phyloP scores from a whole-genome alignment of 2,113 vertebrate species.

The Fregata magnificens region DNA sequence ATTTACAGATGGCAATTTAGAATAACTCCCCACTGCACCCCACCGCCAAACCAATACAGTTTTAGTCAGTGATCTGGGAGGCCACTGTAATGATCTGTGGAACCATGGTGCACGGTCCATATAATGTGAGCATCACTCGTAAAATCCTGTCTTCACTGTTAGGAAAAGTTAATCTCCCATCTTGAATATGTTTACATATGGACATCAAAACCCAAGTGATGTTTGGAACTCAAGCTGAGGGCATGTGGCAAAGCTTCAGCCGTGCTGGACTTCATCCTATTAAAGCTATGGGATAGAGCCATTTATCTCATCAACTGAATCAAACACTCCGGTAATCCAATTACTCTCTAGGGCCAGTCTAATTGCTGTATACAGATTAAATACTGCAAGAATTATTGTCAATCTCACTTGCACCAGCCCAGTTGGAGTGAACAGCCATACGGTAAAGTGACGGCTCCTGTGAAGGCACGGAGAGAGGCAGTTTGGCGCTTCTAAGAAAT shows the following conservation, averaged over 20 bases:
- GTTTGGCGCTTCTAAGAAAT: neutral
- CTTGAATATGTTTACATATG: neutral
- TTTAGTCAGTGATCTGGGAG: neutral
- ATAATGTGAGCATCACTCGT: neutral
- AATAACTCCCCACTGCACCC: neutral
- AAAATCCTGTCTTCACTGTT: neutral
- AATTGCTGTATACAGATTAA: neutral
- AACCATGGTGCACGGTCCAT: neutral
- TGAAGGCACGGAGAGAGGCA: neutral
- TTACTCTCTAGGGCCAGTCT: neutral
- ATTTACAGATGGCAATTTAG: neutral
- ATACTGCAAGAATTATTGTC: neutral
- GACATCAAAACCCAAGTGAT: neutral
- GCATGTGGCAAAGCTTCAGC: neutral
- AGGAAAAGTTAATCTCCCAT: neutral
- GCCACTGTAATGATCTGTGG: neutral
- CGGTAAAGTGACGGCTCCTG: accelerated
- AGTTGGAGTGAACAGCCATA: neutral
- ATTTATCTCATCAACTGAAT: neutral
- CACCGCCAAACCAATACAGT: neutral
- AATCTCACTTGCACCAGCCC: neutral
- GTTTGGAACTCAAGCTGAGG: neutral
- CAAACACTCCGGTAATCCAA: neutral
- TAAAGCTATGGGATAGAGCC: neutral
- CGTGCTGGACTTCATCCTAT: neutral